Base-by-base conservation (phyloP, 2,888 invertebrate species). In the Euproctis similis region DNA sequence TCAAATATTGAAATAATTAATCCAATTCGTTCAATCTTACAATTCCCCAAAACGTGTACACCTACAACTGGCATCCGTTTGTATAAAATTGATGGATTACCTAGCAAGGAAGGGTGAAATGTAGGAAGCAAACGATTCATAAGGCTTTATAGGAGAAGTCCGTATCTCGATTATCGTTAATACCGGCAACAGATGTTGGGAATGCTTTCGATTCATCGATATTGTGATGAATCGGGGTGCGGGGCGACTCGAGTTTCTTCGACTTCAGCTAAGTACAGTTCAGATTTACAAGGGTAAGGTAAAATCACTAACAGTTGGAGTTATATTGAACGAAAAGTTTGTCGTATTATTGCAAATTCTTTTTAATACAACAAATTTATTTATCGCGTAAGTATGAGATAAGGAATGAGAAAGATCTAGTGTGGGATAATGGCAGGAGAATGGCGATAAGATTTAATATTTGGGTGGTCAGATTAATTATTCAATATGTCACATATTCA, bases 141-240 rank as follows among this genome's bases (percentile, higher is more conserved):
- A 31, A 36, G 33, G 25, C 31, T 21, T 20, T 28, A 38, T 48
- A 34, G 36, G 26, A 24, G 20, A 38, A 29, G 12, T 24, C 20
- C 23, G 24, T 24, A 33, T 21, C 20, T 16, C 11, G 21, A 33
- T 33, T 41, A 28, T 35, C 30, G 31, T 39, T 36, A 48, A 48
- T 40, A 47, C 42, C 38, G 35, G 25, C 14, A 13, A 11, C 34
- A 32, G 46, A 36, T 36, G 31, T 30, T 12, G 27, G 14, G 10
- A 12, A 25, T 32, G 12, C 14, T 31, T 36, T 42, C 46, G 52
- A 53, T 60, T 50, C 34, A 48, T 53, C 39, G 55, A 21, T 21
- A 21, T 21, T 21, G 21, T 21, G 21, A 21, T 9, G 21, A 21
- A 21, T 21, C 10, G 21, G 7, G 21, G 21, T 11, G n/a, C n/a